Evolutionary conservation across 2,888 invertebrate species (phyloP), one percentile per base, ranked within the genome.

Genomic region (Aphidius colemani): DNA sequence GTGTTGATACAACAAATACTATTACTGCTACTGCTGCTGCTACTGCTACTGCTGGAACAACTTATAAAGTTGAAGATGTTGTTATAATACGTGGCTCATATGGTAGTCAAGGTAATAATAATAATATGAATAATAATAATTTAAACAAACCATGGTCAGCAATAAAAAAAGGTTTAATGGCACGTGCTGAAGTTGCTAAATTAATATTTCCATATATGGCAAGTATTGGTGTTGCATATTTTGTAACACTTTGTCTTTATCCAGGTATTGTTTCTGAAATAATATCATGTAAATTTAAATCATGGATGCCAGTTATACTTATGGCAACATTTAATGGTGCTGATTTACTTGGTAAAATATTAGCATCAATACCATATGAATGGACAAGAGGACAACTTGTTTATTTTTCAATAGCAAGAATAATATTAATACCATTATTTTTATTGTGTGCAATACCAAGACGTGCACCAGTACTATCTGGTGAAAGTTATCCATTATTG

Each of bases 231-330:
- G 83, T 94, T 66, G 94, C 94, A 2, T 96, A 96, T 80, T 93
- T 94, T 78, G 93, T 95, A 0, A 96, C 96, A 0, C 86, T 96
- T 5, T 93, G 93, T 67, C 84, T 96, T 13, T 96, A 96, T 78
- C 96, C 96, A 0, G 96, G 96, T 59, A 93, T 96, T 58, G 90
- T 94, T 63, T 93, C 95, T 0, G 95, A 96, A 81, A 91, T 96
- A 41, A 87, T 89, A 10, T 94, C 94, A 65, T 95, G 95, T 77
- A 87, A 87, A 39, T 88, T 94, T 49, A 89, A 90, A 11, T 88
- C 90, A 2, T 96, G 96, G 95, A 94, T 95, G 92, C 95, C 96
- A 0, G 93, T 96, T 43, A 84, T 95, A 50, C 86, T 96, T 64
- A 95, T 96, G 93, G 90, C 94, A 1, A 87, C 91, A 8, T 96